Conservation (phyloP, 2,888 invertebrate species). For the Lasius platythorax region DNA sequence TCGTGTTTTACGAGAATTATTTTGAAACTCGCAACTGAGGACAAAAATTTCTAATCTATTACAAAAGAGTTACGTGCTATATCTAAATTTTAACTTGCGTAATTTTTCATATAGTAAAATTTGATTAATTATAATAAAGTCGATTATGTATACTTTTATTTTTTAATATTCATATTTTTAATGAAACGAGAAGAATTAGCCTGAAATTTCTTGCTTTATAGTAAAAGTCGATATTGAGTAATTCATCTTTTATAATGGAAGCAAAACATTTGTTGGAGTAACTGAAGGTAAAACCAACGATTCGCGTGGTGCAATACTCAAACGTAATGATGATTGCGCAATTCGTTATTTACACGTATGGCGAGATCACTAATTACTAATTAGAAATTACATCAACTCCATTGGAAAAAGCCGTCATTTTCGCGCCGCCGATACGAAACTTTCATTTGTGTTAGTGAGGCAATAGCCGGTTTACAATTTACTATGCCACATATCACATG, state of each 20-base stretch:
- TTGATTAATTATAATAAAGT: not conserved
- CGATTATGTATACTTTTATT: not conserved
- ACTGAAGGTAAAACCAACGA: conserved; percentile 46
- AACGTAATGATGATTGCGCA: conserved; percentile 48
- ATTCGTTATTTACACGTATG: conserved; percentile 32
- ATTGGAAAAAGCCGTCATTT: conserved; percentile 21
- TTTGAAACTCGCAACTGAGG: not conserved
- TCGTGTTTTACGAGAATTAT: not conserved
- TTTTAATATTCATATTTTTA: not conserved
- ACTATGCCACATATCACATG: conserved; percentile 9
- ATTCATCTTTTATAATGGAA: not conserved
- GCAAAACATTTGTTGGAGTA: conserved; percentile 1
- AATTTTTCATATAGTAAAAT: not conserved
- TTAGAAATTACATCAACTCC: conserved; percentile 18
- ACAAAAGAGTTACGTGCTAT: not conserved
- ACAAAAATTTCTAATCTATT: not conserved
- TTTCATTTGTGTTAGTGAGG: conserved; percentile 12
- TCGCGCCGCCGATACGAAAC: conserved; percentile 29
- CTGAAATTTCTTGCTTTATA: not conserved
- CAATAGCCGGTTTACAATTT: conserved; percentile 34
- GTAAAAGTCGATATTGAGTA: not conserved
- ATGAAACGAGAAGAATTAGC: too few species aligned
- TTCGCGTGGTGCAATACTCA: not conserved
- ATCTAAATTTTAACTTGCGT: not conserved
- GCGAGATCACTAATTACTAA: conserved; percentile 55